These are phyloP conservation scores for Anguilla pacifica DNA, from an alignment of 2,797 vertebrate genomes.

Conservation along the genomic window DNA sequence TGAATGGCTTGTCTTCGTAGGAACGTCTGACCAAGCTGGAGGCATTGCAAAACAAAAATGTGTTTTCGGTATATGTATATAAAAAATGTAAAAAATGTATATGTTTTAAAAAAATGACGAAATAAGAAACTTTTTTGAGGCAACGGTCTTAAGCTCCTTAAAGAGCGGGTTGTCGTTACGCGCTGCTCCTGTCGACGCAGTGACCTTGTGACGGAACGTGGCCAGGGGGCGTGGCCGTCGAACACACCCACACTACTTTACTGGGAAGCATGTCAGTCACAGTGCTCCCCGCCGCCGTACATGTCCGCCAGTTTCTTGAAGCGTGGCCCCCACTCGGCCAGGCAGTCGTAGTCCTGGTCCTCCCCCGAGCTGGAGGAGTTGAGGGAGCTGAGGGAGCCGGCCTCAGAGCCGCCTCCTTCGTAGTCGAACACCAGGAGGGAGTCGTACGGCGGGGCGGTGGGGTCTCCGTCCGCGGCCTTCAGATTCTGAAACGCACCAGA, in stretches of 20 bases:
- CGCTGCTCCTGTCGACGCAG: neutral
- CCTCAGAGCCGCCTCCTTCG: slow-evolving; percentile 86
- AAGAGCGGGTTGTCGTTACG: neutral
- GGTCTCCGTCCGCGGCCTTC: slow-evolving; percentile 86
- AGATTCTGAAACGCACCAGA: slow-evolving; percentile 74
- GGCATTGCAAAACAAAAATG: neutral
- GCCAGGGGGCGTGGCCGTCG: neutral
- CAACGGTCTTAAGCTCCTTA: neutral
- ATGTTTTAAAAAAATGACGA: no score
- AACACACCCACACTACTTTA: slow-evolving; percentile 1
- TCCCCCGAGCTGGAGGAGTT: slow-evolving; percentile 73
- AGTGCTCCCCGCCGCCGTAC: slow-evolving; percentile 85
- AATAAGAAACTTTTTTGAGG: neutral
- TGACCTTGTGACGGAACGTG: neutral
- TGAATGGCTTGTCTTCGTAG: neutral
- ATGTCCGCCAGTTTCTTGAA: slow-evolving; percentile 94
- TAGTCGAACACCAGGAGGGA: slow-evolving; percentile 93
- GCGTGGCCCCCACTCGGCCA: slow-evolving; percentile 85
- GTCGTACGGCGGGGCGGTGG: slow-evolving; percentile 89
- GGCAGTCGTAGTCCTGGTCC: slow-evolving; percentile 86
- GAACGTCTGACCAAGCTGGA: neutral
- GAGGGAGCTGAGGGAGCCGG: slow-evolving; percentile 84
- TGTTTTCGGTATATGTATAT: neutral
- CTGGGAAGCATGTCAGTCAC: neutral
- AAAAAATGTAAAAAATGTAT: neutral